Evolutionary conservation across 2,888 invertebrate species (phyloP), one percentile per base, ranked within the genome.

Genomic region (Mythimna vitellina): DNA sequence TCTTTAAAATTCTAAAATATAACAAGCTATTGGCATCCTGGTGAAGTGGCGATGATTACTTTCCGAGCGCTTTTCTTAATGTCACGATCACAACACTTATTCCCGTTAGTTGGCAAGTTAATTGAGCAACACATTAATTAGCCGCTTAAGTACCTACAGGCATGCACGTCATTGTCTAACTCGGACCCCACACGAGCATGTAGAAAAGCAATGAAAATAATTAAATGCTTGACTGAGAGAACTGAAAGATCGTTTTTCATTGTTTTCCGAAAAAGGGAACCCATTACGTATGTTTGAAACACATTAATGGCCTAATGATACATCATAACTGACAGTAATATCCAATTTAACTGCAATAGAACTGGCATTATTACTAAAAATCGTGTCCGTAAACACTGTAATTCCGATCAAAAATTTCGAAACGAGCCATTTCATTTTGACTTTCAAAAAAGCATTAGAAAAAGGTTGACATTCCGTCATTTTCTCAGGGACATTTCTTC

Each of bases 401-500:
- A 93, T 92, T 90, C 89, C 22, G 73, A 80, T 84, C 83, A 89
- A 87, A 90, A 88, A 89, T 89, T 89, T 89, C 87, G 81, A 91
- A 92, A 93, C 89, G 86, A 90, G 81, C 90, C 92, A 92, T 92
- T 94, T 94, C 89, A 92, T 93, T 91, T 89, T 85, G 84, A 85
- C 78, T 78, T 80, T 90, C 90, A 91, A 93, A 93, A 93, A 92
- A 85, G 85, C 86, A 78, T 83, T 87, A 88, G 87, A 88, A 93
- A 91, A 91, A 93, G 92, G 94, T 94, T 95, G 96, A 95, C 96
- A 96, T 94, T 93, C 95, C 93, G 90, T 89, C 93, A 94, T 94
- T 92, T 96, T 96, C 96, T 96, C 96, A 96, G 96, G 92, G 96
- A 96, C 96, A 96, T 96, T 95, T 96, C 93, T 93, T 87, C 89